Percentiles rank a stretch among this genome's conserved stretches.
Evolutionary conservation across 2,113 vertebrate species (phyloP).

Genomic region (Oncorhynchus gorbuscha): DNA sequence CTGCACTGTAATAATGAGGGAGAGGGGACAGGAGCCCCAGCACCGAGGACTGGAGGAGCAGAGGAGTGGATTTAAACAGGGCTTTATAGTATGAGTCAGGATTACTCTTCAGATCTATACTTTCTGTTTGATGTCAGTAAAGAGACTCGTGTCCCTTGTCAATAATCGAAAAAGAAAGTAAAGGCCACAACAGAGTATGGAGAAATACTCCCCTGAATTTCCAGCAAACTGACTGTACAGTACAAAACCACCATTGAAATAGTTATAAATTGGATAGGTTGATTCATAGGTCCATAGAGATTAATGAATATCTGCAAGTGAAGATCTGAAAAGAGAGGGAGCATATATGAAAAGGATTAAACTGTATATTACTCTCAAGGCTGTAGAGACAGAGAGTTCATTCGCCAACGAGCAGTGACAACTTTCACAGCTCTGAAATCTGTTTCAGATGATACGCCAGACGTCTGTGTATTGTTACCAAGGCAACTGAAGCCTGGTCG

Average conservation of each 20-base stretch:
- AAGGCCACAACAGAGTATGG: not conserved
- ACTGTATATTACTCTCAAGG: not conserved
- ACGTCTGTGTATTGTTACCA: constrained; percentile 19
- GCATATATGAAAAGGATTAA: not conserved
- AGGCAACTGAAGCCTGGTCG: constrained; percentile 1
- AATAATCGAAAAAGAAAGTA: not conserved
- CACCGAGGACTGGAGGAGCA: not conserved
- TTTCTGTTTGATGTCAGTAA: not conserved
- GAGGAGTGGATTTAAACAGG: not conserved
- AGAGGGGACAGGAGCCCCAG: not conserved
- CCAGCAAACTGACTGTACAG: not conserved
- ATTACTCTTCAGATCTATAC: too few species aligned
- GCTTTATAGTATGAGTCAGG: not conserved
- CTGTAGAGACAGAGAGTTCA: not conserved
- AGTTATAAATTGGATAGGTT: not conserved
- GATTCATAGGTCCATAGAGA: not conserved
- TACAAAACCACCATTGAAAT: not conserved
- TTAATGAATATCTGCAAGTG: not conserved
- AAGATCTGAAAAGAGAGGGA: not conserved
- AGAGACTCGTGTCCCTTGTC: not conserved
- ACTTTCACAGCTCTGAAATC: constrained; percentile 6
- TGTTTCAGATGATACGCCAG: not conserved
- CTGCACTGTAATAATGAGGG: not conserved
- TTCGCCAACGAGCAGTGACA: not conserved
- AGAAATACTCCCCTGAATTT: not conserved